Percentiles rank a stretch among this genome's conserved stretches.
Conservation (phyloP, 2,113 vertebrate species). For the Danionella cerebrum region DNA sequence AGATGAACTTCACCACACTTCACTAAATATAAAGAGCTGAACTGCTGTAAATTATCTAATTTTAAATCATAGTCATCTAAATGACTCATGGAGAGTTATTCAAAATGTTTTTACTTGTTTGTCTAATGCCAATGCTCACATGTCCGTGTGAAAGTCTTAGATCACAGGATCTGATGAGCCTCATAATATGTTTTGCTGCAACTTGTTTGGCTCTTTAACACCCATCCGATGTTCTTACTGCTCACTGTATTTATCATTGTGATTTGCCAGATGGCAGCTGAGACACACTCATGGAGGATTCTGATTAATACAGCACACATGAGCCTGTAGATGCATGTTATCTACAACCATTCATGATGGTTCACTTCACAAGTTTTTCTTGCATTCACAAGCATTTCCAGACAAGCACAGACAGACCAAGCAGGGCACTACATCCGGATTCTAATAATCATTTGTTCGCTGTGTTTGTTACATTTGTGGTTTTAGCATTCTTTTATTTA, state of each 20-base stretch:
- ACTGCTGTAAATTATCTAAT: too few species aligned
- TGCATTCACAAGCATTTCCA: not conserved
- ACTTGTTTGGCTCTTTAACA: too few species aligned
- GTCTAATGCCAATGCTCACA: too few species aligned
- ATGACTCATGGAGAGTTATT: too few species aligned
- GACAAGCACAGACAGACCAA: constrained; percentile 7
- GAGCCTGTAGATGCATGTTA: not conserved
- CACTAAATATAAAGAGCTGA: too few species aligned
- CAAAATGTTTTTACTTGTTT: too few species aligned
- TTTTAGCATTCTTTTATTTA: not conserved
- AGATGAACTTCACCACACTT: too few species aligned
- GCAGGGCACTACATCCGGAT: not conserved
- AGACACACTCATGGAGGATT: not conserved
- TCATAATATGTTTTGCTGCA: not conserved
- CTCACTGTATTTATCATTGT: not conserved
- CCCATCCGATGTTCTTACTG: not conserved
- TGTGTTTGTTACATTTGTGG: not conserved
- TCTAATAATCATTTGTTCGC: not conserved
- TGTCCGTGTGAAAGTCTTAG: not conserved
- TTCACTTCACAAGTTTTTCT: not conserved
- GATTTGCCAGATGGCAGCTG: not conserved
- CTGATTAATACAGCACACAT: not conserved
- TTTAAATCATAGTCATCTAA: too few species aligned
- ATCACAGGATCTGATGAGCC: not conserved
- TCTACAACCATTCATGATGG: not conserved